phyloP scores from a whole-genome alignment of 2,888 invertebrate species.

The Pseudococcus viburni region DNA sequence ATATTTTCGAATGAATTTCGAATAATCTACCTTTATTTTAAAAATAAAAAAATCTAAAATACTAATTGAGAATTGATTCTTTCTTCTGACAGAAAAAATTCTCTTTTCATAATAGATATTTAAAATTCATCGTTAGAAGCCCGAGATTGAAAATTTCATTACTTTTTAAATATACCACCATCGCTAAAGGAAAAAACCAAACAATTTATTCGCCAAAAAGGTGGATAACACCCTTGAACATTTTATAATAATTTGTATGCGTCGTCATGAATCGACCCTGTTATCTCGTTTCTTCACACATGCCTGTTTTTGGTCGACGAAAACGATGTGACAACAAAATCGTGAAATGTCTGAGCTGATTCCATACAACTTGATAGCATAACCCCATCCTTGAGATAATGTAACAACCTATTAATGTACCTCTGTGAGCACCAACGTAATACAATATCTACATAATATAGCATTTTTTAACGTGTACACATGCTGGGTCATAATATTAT shows the following conservation, averaged over 20 bases:
- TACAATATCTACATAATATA: too few relatives aligned
- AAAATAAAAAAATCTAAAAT: too few relatives aligned
- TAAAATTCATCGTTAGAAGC: background rate
- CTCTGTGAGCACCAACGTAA: too few relatives aligned
- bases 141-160: background rate
- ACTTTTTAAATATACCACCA: background rate
- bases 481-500: too few relatives aligned
- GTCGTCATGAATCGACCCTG: slow-evolving; percentile 17
- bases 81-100: too few relatives aligned
- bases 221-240: background rate
- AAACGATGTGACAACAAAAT: slow-evolving; percentile 39
- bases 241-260: slow-evolving; percentile 41
- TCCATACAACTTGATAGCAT: background rate
- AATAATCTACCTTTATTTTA: too few relatives aligned
- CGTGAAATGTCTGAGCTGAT: background rate
- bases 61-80: too few relatives aligned
- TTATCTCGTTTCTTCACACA: slow-evolving; percentile 32
- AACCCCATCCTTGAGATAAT: background rate
- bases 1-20: too few relatives aligned
- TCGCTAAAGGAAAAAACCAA: background rate
- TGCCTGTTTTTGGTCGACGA: background rate
- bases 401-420: background rate
- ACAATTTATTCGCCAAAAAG: background rate
- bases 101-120: too few relatives aligned
- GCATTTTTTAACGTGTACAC: too few relatives aligned